A percentile compares a stretch with the other conserved stretches of the same genome.
These are phyloP conservation scores for Idris sp. DNA, from an alignment of 1,140 invertebrate genomes.

Conservation along the genomic window DNA sequence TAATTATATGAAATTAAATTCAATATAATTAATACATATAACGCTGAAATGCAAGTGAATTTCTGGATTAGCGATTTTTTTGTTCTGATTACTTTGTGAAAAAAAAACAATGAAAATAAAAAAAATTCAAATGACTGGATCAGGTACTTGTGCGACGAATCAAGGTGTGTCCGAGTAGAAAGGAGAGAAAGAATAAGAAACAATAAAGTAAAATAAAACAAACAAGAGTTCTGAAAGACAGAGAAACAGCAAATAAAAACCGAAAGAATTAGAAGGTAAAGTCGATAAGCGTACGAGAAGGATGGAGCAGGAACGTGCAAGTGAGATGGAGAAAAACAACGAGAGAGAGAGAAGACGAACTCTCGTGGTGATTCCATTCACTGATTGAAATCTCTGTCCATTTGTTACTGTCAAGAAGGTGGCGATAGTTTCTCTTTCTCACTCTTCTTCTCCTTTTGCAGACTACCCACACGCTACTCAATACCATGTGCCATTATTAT, in stretches of 20 bases:
- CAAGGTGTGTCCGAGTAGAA: constrained; percentile 71
- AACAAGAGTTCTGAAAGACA: constrained; percentile 52
- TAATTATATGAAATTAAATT: no score
- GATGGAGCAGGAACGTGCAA: constrained; percentile 65
- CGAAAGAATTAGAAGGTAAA: constrained; percentile 66
- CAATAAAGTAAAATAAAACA: constrained; percentile 44
- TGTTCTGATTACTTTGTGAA: no score
- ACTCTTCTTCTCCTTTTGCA: constrained; percentile 63
- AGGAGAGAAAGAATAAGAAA: constrained; percentile 51
- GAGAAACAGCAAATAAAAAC: constrained; percentile 61
- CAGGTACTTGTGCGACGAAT: constrained; percentile 69
- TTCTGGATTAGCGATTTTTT: constrained; percentile 23
- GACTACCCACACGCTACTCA: constrained; percentile 71
- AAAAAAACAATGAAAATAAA: constrained; percentile 44
- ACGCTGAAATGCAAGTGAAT: neutral
- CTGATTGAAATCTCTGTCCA: constrained; percentile 81
- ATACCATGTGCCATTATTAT: constrained; percentile 74
- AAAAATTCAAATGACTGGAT: constrained; percentile 64
- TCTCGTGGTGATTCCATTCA: constrained; percentile 79
- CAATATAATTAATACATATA: no score
- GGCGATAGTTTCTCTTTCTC: constrained; percentile 78
- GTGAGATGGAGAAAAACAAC: constrained; percentile 40
- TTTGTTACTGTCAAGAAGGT: constrained; percentile 82
- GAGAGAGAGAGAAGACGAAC: constrained; percentile 58
- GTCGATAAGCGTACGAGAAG: constrained; percentile 63